Base-by-base conservation (phyloP, 2,797 vertebrate genomes). In the Channallabes apus region DNA sequence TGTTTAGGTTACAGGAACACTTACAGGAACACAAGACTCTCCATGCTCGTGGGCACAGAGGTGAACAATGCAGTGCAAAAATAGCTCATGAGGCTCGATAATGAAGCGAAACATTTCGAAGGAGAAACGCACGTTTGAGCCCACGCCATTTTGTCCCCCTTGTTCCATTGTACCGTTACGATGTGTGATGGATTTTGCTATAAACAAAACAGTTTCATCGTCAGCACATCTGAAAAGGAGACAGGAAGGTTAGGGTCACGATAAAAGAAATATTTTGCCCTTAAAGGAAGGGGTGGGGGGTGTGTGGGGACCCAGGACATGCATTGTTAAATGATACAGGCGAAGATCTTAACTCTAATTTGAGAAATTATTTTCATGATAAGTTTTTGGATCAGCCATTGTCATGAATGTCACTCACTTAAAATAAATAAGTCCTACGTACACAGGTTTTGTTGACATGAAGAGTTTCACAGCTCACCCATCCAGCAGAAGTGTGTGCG, bases 41-140 rank as follows among this genome's bases (percentile, higher is more conserved):
- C 1, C 38, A 78, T 94, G 92, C 1, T 91, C 93, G 0, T 83
- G 90, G 62, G 92, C 91, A 56, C 95, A 96, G 61, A 96, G 93
- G 84, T 92, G 93, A 0, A 96, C 92, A 0, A 86, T 88, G 89
- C 95, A 96, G 91, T 96, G 95, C 84, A 96, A 91, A 51, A 94
- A 96, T 17, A 95, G 84, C n/a, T 92, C 84, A 2, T 90, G 83
- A 0, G 94, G 93, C 0, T 91, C 90, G 0, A 56, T 0, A 0
- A 82, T 84, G 85, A 96, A 95, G 59, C 92, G 93, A 65, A 96
- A 95, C 94, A 96, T 94, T 76, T 92, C 91, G 14, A 95, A 96
- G 77, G 92, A 93, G 91, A 90, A 96, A 64, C 89, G 94, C 4
- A 94, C 38, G 1, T 84, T 85, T 11, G 93, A 89, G 9, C 88